Conservation (phyloP, 2,888 invertebrate species). For the Plebejus anna region DNA sequence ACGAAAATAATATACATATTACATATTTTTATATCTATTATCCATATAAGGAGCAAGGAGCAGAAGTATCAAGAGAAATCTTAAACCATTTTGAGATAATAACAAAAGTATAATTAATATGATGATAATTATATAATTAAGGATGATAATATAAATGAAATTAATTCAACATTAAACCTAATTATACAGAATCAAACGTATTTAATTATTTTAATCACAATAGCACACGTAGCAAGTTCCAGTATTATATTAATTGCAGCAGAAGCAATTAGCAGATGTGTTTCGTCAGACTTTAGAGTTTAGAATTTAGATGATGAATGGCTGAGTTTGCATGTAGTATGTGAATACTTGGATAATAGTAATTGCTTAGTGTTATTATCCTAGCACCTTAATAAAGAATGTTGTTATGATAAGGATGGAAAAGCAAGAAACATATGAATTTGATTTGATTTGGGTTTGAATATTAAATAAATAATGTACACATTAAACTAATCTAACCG, state of each 20-base stretch:
- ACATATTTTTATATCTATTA: too few relatives aligned
- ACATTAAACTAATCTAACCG: neutral
- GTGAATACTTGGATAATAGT: neutral
- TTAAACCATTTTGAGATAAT: neutral
- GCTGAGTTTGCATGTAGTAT: neutral
- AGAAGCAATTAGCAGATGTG: conserved; percentile 4
- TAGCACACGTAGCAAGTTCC: neutral
- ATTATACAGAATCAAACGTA: neutral
- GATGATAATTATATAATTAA: neutral
- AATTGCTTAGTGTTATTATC: neutral
- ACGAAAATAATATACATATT: neutral
- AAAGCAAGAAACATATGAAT: neutral
- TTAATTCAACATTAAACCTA: neutral
- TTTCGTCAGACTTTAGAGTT: neutral
- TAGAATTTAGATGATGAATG: neutral
- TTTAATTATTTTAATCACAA: neutral
- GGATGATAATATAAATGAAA: neutral
- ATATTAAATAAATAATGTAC: too few relatives aligned
- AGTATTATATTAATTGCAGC: neutral
- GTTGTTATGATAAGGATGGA: neutral
- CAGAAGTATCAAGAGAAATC: neutral
- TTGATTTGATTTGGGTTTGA: too few relatives aligned
- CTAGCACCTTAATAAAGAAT: neutral
- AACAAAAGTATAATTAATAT: neutral
- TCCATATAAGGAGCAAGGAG: neutral